A percentile compares a stretch with the other conserved stretches of the same genome.
Conservation (phyloP, 92 coral and sea anemone species). For the Parazoanthus swiftii region DNA sequence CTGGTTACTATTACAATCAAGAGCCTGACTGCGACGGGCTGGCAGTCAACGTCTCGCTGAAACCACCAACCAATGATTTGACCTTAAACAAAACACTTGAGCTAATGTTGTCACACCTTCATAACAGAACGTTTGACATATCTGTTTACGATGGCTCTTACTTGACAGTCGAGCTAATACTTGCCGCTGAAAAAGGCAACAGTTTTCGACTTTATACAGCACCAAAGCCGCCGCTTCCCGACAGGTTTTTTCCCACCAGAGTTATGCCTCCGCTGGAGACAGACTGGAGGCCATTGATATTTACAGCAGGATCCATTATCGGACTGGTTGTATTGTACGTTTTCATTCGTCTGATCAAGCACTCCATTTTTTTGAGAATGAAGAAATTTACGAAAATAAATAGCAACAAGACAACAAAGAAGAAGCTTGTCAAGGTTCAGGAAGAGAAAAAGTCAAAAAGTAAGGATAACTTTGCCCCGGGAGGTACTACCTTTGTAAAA, state of each 20-base stretch:
- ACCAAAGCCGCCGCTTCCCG: background rate
- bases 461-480: constrained; percentile 16
- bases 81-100: constrained; percentile 34
- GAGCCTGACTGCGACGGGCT: constrained; percentile 55
- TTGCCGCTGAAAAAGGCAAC: constrained; percentile 28
- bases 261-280: constrained; percentile 48
- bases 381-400: constrained; percentile 75
- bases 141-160: constrained; percentile 11
- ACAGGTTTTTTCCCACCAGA: background rate
- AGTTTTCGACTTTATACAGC: constrained; percentile 15
- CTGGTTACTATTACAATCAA: background rate
- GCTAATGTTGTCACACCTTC: constrained; percentile 28
- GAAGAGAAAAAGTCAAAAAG: constrained; percentile 48
- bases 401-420: constrained; percentile 59
- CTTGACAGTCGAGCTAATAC: constrained; percentile 6
- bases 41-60: constrained; percentile 48
- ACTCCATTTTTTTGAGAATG: constrained; percentile 61
- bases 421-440: constrained; percentile 45
- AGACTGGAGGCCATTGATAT: constrained; percentile 66
- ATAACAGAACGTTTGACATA: constrained; percentile 46
- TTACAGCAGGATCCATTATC: constrained; percentile 52
- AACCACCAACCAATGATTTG: constrained; percentile 12
- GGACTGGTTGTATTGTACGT: constrained; percentile 61
- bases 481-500: too few relatives aligned
- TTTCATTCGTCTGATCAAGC: constrained; percentile 62